Percentiles rank a stretch among this genome's conserved stretches.
Conservation (phyloP, 2,888 invertebrate species). For the Argyra leucocephala region DNA sequence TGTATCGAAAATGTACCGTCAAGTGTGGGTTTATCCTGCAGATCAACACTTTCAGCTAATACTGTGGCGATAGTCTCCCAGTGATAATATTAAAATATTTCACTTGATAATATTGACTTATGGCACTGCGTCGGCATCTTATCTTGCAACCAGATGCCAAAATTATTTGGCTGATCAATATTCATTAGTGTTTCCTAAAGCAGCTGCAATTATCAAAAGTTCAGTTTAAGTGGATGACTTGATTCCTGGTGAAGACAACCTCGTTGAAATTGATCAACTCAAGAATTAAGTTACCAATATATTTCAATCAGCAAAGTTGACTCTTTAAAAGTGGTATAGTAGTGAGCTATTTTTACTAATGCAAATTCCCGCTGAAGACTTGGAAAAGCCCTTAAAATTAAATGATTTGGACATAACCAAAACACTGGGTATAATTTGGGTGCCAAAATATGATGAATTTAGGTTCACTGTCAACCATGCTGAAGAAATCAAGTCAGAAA, state of each 20-base stretch:
- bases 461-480: background rate
- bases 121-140: conserved; percentile 13
- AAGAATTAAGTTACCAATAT: conserved; percentile 21
- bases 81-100: conserved; percentile 33
- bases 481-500: background rate
- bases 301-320: conserved; percentile 17
- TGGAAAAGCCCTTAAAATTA: background rate
- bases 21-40: conserved; percentile 1
- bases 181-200: conserved; percentile 10
- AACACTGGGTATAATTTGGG: conserved; percentile 13
- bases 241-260: conserved; percentile 19
- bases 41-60: conserved; percentile 13
- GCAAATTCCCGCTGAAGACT: conserved; percentile 7
- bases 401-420: conserved; percentile 10
- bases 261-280: conserved; percentile 19
- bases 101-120: conserved; percentile 26
- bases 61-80: conserved; percentile 2
- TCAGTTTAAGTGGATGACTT: conserved; percentile 25
- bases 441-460: conserved; percentile 11
- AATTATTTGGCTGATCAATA: conserved; percentile 5
- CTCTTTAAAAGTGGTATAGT: background rate
- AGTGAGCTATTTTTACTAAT: background rate
- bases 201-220: conserved; percentile 20
- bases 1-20: conserved; percentile 17
- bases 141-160: background rate